Base-by-base conservation (phyloP, 2,797 vertebrate species). In the Caiman crocodilus region DNA sequence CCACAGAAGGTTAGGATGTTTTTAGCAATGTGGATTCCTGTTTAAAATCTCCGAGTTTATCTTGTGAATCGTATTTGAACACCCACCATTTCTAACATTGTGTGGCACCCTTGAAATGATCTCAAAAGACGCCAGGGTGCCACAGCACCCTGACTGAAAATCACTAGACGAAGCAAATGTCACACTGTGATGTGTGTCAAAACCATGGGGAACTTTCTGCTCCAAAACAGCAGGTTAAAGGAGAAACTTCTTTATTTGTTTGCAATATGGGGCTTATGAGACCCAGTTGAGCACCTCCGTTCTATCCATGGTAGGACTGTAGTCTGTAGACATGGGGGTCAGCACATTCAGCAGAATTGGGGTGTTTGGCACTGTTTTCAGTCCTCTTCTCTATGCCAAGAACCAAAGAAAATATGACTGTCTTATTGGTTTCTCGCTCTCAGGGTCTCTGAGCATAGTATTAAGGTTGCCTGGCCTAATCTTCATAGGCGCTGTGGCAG, bases 371-470 rank as follows among this genome's bases (percentile, higher is more conserved):
- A 30, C 61, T 30, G 56, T 78, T 50, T 18, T 84, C 14, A 10
- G 60, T 57, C 57, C 76, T 30, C 69, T 82, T 85, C 60, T 73
- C 6, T 21, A 18, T n/a, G 28, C 63, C 63, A 88, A 76, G 74
- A 79, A 42, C 56, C 21, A 71, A 42, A 42, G 20, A 21, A 7
- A 14, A 42, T 13, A 42, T 13, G 35, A 42, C 25, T 14, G 63
- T 2, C 2, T 81, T 63, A 80, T 84, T 89, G 18, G 74, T 93
- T 25, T 86, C 91, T 88, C 79, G 88, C 84, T 55, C 71, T 80
- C 64, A 55, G 28, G 35, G 11, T 56, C 58, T 80, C 17, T 7
- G 75, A 84, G 83, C 35, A 10, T 1, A 7, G 7, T 55, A 6
- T 16, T 78, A 79, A 69, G 15, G 58, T 23, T 71, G 12, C 77